Evolutionary conservation across 2,888 invertebrate species (phyloP).

Genomic region (Arenicola marina): DNA sequence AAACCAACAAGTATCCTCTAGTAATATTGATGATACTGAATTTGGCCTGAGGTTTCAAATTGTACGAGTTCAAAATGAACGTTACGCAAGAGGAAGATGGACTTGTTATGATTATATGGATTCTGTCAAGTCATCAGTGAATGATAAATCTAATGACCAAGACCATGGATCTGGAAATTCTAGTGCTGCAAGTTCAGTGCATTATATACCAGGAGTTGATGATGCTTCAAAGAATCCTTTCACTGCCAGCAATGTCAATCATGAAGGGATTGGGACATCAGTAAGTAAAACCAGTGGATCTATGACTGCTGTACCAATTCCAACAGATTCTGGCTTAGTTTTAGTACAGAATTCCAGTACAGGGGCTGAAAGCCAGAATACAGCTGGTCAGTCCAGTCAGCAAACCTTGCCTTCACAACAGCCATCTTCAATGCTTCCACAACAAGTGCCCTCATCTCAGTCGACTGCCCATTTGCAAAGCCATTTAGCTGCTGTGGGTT

Average conservation of each 20-base stretch:
- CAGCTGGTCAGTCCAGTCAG: no score
- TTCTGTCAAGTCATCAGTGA: not conserved
- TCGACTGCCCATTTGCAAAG: no score
- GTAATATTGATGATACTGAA: not conserved
- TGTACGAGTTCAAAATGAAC: not conserved
- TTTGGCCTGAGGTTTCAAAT: not conserved
- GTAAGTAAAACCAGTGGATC: no score
- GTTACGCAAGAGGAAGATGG: not conserved
- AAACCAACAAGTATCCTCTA: not conserved
- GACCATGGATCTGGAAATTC: slow-evolving; percentile 50
- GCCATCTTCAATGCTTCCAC: no score
- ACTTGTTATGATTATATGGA: slow-evolving; percentile 1
- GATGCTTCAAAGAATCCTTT: slow-evolving; percentile 56
- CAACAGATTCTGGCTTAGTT: no score
- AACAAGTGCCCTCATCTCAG: no score
- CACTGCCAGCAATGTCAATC: slow-evolving; percentile 20
- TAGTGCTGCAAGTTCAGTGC: slow-evolving; percentile 56
- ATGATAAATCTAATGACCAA: slow-evolving; percentile 29
- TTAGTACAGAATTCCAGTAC: no score
- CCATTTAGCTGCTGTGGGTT: no score
- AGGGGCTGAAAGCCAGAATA: no score
- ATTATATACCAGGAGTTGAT: slow-evolving; percentile 55
- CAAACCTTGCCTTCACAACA: no score
- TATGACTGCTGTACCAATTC: no score
- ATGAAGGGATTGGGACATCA: no score